These are phyloP conservation scores for Temnothorax nylanderi DNA, from an alignment of 1,140 invertebrate genomes.

Conservation along the genomic window DNA sequence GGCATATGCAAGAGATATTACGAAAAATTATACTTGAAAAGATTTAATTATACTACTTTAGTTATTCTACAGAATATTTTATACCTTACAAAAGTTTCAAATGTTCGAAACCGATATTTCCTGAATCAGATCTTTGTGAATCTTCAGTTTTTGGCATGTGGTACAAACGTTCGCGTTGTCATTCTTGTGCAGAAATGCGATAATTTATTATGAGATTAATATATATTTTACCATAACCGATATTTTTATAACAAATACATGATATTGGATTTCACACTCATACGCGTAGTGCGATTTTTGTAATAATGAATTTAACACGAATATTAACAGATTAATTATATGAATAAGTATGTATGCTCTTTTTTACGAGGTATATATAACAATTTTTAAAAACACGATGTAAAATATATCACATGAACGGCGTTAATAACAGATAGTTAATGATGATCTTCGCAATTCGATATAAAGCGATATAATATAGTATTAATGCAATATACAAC, in stretches of 20 bases:
- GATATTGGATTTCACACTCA: slow-evolving; percentile 46
- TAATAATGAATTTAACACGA: slow-evolving; percentile 61
- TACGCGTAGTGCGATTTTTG: slow-evolving; percentile 26
- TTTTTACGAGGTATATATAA: slow-evolving; percentile 51
- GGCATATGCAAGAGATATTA: slow-evolving; percentile 27
- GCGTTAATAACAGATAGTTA: slow-evolving; percentile 44
- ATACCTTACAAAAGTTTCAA: slow-evolving; percentile 8
- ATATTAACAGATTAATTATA: slow-evolving; percentile 57
- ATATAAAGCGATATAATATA: slow-evolving; percentile 48
- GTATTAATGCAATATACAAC: slow-evolving; percentile 37
- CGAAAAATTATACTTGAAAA: slow-evolving; percentile 41
- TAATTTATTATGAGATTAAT: slow-evolving; percentile 49
- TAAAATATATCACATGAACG: slow-evolving; percentile 54
- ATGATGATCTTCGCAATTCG: slow-evolving; percentile 15
- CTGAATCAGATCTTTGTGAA: slow-evolving; percentile 11
- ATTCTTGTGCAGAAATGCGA: slow-evolving; percentile 12
- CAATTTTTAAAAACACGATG: slow-evolving; percentile 41
- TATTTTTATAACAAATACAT: slow-evolving; percentile 45
- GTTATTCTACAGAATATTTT: slow-evolving; percentile 36
- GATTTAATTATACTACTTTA: slow-evolving; percentile 38
- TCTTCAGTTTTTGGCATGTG: slow-evolving; percentile 10
- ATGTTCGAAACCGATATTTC: slow-evolving; percentile 18
- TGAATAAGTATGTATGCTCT: slow-evolving; percentile 50
- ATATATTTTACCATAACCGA: slow-evolving; percentile 53
- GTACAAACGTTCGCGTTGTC: background rate